Evolutionary conservation across 2,888 invertebrate genomes (phyloP).

Genomic region (Sipha maydis): DNA sequence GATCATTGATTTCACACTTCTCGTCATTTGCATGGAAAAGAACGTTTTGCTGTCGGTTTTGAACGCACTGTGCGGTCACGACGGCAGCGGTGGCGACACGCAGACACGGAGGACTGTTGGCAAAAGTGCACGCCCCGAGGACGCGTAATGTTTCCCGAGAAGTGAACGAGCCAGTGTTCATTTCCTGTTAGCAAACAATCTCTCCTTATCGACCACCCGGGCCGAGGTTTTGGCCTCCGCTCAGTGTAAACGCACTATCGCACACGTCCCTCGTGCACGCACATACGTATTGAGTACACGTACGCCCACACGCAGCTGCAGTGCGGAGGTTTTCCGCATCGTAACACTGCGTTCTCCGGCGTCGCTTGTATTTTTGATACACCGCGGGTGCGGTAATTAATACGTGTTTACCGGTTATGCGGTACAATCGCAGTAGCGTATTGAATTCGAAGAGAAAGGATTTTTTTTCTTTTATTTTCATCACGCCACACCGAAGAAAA

Average conservation of each 20-base stretch:
- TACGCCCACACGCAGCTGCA: not conserved
- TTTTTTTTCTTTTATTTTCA: not conserved
- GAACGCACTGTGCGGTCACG: slow-evolving; percentile 9
- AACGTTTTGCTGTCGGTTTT: slow-evolving; percentile 10
- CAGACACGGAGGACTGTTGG: not conserved
- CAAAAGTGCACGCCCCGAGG: not conserved
- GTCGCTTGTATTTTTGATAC: not conserved
- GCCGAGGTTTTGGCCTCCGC: slow-evolving; percentile 3
- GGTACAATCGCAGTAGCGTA: not conserved
- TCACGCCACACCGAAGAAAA: not conserved
- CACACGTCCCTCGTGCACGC: not conserved
- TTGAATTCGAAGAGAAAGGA: not conserved
- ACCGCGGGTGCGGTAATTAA: not conserved
- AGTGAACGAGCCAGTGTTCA: slow-evolving; percentile 48
- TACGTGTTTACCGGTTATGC: not conserved
- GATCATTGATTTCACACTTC: slow-evolving; percentile 21
- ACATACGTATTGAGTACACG: not conserved
- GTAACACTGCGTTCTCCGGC: not conserved
- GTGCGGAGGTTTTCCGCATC: slow-evolving; percentile 24
- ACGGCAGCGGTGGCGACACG: not conserved
- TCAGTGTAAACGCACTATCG: not conserved
- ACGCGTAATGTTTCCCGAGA: not conserved
- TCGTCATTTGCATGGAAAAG: too few relatives aligned
- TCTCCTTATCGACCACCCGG: slow-evolving; percentile 54
- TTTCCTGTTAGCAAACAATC: slow-evolving; percentile 56